Evolutionary conservation across 2,113 vertebrate species (phyloP).

Genomic region (Seriola dumerili): DNA sequence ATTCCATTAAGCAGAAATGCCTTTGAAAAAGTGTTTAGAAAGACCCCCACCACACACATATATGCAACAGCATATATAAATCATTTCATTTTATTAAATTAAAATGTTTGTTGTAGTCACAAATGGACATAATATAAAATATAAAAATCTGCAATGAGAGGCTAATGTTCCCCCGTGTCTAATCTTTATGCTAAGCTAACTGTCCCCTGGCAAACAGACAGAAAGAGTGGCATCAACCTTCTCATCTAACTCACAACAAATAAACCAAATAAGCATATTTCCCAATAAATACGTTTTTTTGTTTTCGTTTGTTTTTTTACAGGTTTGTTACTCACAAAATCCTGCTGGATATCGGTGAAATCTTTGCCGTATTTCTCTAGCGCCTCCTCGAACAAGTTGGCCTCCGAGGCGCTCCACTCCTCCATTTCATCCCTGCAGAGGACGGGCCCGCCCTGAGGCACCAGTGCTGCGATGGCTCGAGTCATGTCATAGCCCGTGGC

Average conservation of each 20-base stretch:
- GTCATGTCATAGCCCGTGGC: constrained; percentile 95
- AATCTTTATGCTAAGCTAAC: too few relatives aligned
- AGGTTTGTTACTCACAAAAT: constrained; percentile 91
- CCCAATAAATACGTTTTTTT: too few relatives aligned
- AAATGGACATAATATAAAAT: background rate
- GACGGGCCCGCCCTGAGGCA: constrained; percentile 98
- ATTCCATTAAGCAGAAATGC: background rate
- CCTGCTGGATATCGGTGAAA: constrained; percentile 98
- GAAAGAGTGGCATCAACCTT: background rate
- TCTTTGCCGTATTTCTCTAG: constrained; percentile 99
- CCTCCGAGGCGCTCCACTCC: constrained; percentile 98
- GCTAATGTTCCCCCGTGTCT: too few relatives aligned
- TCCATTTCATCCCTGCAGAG: constrained; percentile 99
- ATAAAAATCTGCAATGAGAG: too few relatives aligned
- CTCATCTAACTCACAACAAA: too few relatives aligned
- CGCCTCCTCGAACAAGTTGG: constrained; percentile 97
- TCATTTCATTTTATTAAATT: background rate
- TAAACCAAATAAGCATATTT: too few relatives aligned
- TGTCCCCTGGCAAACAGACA: background rate
- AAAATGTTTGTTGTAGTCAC: background rate
- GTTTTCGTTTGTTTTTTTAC: background rate
- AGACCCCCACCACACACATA: background rate
- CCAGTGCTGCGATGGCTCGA: constrained; percentile 95
- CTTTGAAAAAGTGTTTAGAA: background rate
- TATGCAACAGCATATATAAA: background rate